Percentiles rank a stretch among this genome's conserved stretches.
phyloP scores from a whole-genome alignment of 2,888 invertebrate species.

The Colostygia pectinataria region DNA sequence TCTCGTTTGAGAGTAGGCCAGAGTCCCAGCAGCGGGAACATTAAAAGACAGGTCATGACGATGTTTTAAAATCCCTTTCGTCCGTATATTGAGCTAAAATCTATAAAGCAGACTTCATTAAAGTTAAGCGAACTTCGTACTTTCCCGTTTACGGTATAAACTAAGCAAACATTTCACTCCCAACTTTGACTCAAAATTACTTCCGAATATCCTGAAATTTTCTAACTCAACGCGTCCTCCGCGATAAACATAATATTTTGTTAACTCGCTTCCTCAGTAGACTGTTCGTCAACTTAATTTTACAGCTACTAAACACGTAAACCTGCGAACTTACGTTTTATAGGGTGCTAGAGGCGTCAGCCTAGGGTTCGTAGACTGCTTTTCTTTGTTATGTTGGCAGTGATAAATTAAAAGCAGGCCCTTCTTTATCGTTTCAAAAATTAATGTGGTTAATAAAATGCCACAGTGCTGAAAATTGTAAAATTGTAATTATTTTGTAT shows the following conservation, averaged over 20 bases:
- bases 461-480: too few species aligned
- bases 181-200: slow-evolving; percentile 31
- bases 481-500: too few species aligned
- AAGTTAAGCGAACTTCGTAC: slow-evolving; percentile 3
- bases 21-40: too few species aligned
- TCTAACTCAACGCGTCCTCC: slow-evolving; percentile 12
- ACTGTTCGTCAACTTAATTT: slow-evolving; percentile 56
- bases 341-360: slow-evolving; percentile 45
- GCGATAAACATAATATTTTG: slow-evolving; percentile 29
- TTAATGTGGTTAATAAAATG: slow-evolving; percentile 16
- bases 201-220: slow-evolving; percentile 27
- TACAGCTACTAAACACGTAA: slow-evolving; percentile 63
- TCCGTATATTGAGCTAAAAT: too few species aligned
- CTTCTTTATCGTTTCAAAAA: slow-evolving; percentile 26
- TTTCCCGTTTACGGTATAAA: slow-evolving; percentile 13
- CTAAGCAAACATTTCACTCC: slow-evolving; percentile 25
- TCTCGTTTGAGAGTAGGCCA: too few species aligned
- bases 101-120: slow-evolving; percentile 4
- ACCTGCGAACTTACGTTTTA: slow-evolving; percentile 39
- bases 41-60: too few species aligned
- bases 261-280: slow-evolving; percentile 37
- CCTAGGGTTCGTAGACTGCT: slow-evolving; percentile 34
- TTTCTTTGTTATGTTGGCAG: slow-evolving; percentile 39
- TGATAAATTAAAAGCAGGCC: slow-evolving; percentile 38
- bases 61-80: too few species aligned